A percentile compares a stretch with the other conserved stretches of the same genome.
These are phyloP conservation scores for Benthosema pterotum DNA, from an alignment of 2,797 vertebrate species.

Conservation along the genomic window DNA sequence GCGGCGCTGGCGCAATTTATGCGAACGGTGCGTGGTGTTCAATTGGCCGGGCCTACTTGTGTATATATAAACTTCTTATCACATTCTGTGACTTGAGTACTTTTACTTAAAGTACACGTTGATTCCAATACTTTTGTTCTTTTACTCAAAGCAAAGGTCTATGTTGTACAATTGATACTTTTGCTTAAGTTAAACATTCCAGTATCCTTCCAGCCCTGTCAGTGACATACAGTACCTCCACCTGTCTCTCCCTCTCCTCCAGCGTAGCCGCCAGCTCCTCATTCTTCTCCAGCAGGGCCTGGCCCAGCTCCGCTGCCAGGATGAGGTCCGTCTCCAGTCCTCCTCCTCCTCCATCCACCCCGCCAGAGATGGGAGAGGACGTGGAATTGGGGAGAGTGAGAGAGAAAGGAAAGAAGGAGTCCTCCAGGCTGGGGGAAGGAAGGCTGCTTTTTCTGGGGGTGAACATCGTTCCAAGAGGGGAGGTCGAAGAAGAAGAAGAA, in stretches of 20 bases:
- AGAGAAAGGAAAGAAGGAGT: constrained; percentile 82
- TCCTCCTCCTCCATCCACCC: constrained; percentile 44
- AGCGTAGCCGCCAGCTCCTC: constrained; percentile 78
- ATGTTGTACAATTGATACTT: too few species aligned
- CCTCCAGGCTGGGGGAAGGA: constrained; percentile 79
- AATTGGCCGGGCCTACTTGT: too few species aligned
- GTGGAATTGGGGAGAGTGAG: constrained; percentile 67
- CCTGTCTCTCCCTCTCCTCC: constrained; percentile 70
- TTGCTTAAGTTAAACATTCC: too few species aligned
- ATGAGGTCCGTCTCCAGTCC: constrained; percentile 81
- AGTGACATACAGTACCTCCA: constrained; percentile 75
- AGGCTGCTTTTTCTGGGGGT: constrained; percentile 71
- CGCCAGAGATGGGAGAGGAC: constrained; percentile 47
- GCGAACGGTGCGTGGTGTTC: too few species aligned
- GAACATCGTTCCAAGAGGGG: constrained; percentile 64
- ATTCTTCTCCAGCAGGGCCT: constrained; percentile 82
- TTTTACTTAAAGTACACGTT: not conserved
- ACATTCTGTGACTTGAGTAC: too few species aligned
- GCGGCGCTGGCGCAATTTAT: too few species aligned
- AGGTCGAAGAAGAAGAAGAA: constrained; percentile 15
- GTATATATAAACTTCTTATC: too few species aligned
- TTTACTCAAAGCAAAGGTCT: too few species aligned
- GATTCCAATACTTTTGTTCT: too few species aligned
- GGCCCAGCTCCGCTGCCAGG: constrained; percentile 82
- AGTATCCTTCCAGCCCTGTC: not conserved